A percentile compares a stretch with the other conserved stretches of the same genome.
Evolutionary conservation across 2,113 vertebrate species (phyloP).

Genomic region (Brachyhypopomus gauderio): DNA sequence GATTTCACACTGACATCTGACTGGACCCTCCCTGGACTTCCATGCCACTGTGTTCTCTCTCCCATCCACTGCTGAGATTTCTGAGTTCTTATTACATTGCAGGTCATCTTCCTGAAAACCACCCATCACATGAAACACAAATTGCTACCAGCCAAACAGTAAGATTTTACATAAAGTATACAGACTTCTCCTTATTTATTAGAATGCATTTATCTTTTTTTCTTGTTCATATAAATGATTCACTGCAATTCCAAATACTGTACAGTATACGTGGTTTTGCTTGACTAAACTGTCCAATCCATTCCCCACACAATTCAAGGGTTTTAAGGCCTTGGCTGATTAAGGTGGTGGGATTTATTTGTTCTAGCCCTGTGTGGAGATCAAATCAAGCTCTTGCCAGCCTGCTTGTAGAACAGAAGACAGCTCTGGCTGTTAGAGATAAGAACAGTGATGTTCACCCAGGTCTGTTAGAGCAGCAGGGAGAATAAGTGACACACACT

Average conservation of each 20-base stretch:
- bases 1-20: neutral
- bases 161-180: too few species aligned
- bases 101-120: neutral
- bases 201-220: too few species aligned
- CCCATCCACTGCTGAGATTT: neutral
- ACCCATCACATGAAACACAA: neutral
- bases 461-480: neutral
- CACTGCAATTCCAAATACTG: too few species aligned
- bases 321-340: neutral
- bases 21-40: neutral
- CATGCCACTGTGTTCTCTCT: neutral
- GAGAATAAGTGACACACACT: neutral
- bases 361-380: neutral
- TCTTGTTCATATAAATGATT: too few species aligned
- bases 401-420: neutral
- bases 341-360: neutral
- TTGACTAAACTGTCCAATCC: too few species aligned
- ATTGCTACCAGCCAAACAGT: too few species aligned
- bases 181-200: too few species aligned
- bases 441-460: neutral
- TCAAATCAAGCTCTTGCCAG: neutral
- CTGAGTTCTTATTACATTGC: neutral
- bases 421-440: neutral
- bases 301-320: neutral
- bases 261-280: too few species aligned